phyloP scores from a whole-genome alignment of 1,140 invertebrate species.

The Zaprionus kolodkinae region DNA sequence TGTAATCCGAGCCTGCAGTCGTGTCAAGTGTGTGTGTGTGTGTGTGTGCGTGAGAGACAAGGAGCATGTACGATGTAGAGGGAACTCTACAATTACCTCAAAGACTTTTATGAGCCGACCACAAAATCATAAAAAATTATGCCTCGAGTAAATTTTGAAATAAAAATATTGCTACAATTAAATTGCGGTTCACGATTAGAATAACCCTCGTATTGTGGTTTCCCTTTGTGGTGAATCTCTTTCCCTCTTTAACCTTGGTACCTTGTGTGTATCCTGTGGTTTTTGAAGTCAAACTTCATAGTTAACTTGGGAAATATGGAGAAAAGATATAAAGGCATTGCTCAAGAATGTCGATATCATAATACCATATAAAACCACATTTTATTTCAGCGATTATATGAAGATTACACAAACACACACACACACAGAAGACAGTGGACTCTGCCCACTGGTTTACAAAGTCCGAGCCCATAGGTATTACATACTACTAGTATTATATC shows the following conservation, averaged over 20 bases:
- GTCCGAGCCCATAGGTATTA: constrained; percentile 26
- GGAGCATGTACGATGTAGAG: constrained; percentile 43
- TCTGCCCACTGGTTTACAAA: constrained; percentile 10
- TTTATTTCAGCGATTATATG: constrained; percentile 11
- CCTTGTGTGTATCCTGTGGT: not conserved
- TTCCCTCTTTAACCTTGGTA: not conserved
- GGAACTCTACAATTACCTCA: constrained; percentile 39
- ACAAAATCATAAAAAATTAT: constrained; percentile 52
- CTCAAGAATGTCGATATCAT: constrained; percentile 1
- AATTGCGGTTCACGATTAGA: constrained; percentile 68
- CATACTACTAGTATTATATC: not conserved
- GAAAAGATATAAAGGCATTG: not conserved
- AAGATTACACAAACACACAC: constrained; percentile 8
- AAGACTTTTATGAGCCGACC: constrained; percentile 36
- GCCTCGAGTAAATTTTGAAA: constrained; percentile 26
- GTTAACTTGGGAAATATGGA: not conserved
- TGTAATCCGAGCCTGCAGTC: constrained; percentile 71
- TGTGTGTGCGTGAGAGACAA: constrained; percentile 48
- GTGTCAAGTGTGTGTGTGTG: constrained; percentile 63
- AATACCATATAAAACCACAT: constrained; percentile 16
- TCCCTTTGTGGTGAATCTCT: constrained; percentile 19
- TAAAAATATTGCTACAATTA: constrained; percentile 57
- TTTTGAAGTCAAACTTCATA: not conserved
- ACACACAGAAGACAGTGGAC: not conserved
- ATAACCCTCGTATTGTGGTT: constrained; percentile 43